Evolutionary conservation across 1,140 invertebrate genomes (phyloP), one percentile per base, ranked within the genome.

Genomic region (Drosophila teissieri): DNA sequence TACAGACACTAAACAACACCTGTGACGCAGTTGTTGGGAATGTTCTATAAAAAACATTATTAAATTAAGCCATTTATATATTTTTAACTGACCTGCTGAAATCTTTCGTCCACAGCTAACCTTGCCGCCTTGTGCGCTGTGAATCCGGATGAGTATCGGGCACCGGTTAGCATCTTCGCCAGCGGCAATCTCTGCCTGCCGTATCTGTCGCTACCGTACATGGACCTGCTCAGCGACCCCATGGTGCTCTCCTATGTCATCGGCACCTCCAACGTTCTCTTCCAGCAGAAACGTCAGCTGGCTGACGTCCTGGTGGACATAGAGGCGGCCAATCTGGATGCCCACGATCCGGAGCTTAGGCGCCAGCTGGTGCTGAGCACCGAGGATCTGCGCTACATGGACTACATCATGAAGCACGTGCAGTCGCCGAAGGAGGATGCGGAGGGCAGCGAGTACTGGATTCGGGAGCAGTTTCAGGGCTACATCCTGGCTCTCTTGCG

Each of bases 191-290:
- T 99, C 8, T 99, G 98, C 92, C 95, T 99, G 92, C 98, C 99
- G 36, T 99, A 99, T 93, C 93, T 99, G 53, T 99, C 98, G 4
- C 93, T 99, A 45, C 97, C 98, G 76, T 99, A 98, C 92, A 95
- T 99, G 93, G 98, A 99, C 93, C 93, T 99, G 45, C 92, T 99
- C 27, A 95, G 95, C 60, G 97, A 99, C 92, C 94, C 96, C 2
- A 97, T 96, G 85, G 96, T 99, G 7, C 94, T 97, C 72, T 97
- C 98, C 49, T 99, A 98, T 93, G 93, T 99, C 39, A 96, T 99
- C 70, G 99, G 99, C 51, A 98, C 98, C 8, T 99, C 98, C 39
- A 99, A 99, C 94, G 96, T 99, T 15, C 93, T 99, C 7, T 99
- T 99, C 90, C 98, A 98, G 92, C 98, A 99, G 88, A 98, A 98